Percentiles rank a stretch among this genome's conserved stretches.
phyloP scores from a whole-genome alignment of 2,797 vertebrate species.

The Peromyscus melanophrys region DNA sequence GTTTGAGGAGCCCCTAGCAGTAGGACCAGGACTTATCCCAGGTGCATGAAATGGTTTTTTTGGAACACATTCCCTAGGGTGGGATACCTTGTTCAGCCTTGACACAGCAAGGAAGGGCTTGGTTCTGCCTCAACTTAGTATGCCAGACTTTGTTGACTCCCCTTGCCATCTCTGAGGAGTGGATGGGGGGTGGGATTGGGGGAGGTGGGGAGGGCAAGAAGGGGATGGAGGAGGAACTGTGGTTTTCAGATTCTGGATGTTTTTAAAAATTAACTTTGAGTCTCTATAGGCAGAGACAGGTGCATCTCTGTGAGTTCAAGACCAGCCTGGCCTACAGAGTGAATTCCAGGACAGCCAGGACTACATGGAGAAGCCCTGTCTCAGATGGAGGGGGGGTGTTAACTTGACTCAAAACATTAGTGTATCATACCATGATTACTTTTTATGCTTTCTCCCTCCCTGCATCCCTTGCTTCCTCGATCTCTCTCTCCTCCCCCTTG shows the following conservation, averaged over 20 bases:
- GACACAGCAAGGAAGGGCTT: too few relatives aligned
- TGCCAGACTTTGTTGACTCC: too few relatives aligned
- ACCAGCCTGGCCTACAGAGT: not conserved
- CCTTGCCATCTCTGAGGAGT: too few relatives aligned
- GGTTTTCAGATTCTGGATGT: constrained; percentile 19
- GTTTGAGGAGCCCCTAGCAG: too few relatives aligned
- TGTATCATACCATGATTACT: not conserved
- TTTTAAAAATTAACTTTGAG: constrained; percentile 1
- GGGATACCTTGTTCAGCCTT: too few relatives aligned
- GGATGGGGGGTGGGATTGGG: too few relatives aligned
- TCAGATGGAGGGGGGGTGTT: accelerated
- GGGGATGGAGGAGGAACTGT: too few relatives aligned
- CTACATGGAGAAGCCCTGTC: not conserved
- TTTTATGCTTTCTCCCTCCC: not conserved
- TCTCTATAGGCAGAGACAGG: not conserved
- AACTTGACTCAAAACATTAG: not conserved
- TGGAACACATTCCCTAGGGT: too few relatives aligned
- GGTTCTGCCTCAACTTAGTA: too few relatives aligned
- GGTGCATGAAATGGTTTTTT: too few relatives aligned
- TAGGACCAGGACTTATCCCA: too few relatives aligned
- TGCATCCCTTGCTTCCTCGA: not conserved
- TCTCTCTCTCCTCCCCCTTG: not conserved
- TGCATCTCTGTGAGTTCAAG: not conserved
- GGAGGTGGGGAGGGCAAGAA: too few relatives aligned
- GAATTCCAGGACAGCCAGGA: not conserved